Percentiles rank a stretch among this genome's conserved stretches.
Evolutionary conservation across 30 jellyfish, hydroid and myxozoan species (phyloP).

Genomic region (Cassiopea andromeda): DNA sequence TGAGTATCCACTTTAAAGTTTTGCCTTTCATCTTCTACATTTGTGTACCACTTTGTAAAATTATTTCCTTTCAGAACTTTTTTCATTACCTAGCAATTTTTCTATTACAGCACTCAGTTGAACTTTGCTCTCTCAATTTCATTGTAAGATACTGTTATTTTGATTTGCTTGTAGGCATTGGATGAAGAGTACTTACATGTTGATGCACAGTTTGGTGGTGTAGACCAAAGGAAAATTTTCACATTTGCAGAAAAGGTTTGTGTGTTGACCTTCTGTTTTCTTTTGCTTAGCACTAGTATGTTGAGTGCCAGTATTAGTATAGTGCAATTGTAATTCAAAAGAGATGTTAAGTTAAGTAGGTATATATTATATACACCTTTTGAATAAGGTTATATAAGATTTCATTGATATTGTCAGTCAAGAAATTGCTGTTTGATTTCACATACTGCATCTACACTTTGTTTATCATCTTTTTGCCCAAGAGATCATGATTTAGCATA

Average conservation of each 20-base stretch:
- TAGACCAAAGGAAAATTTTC: slow-evolving; percentile 98
- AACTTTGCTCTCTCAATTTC: too few species aligned
- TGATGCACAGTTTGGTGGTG: slow-evolving; percentile 99
- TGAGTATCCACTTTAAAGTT: too few species aligned
- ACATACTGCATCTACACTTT: neutral
- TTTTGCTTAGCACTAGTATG: neutral
- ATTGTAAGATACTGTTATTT: too few species aligned
- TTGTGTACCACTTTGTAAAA: too few species aligned
- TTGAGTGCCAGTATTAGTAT: neutral
- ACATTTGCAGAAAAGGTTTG: slow-evolving; percentile 99
- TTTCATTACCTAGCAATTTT: too few species aligned
- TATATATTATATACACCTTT: neutral
- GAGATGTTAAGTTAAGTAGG: neutral
- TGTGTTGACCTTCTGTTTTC: neutral
- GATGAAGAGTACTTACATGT: slow-evolving; percentile 98
- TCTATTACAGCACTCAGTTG: too few species aligned
- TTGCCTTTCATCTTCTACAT: too few species aligned
- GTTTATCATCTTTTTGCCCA: too few species aligned
- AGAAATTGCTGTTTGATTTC: neutral
- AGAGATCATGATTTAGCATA: too few species aligned
- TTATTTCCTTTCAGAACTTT: too few species aligned
- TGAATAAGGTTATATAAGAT: neutral
- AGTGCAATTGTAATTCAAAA: neutral
- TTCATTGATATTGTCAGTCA: neutral
- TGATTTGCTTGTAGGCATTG: slow-evolving; percentile 70